Conservation (phyloP, 2,113 vertebrate genomes). For the Columba livia region DNA sequence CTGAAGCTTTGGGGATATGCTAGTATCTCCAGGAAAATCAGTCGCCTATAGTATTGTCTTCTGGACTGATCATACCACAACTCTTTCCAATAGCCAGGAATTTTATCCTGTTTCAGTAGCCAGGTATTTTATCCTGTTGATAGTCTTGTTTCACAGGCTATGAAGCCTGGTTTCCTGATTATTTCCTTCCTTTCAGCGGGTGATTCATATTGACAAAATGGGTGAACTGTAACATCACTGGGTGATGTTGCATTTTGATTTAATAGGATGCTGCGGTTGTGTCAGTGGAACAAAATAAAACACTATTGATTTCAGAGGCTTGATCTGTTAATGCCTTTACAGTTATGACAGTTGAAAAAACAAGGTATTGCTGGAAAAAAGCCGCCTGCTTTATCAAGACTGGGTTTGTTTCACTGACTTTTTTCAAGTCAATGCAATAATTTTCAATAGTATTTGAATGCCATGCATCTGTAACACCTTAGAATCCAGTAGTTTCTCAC, state of each 20-base stretch:
- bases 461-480: background rate
- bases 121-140: background rate
- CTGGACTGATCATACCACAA: background rate
- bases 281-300: constrained; percentile 47
- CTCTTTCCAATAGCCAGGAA: background rate
- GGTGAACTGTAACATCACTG: background rate
- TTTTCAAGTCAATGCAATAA: background rate
- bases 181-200: background rate
- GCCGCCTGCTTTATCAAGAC: background rate
- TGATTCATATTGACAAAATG: constrained; percentile 28
- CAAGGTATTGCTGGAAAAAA: background rate
- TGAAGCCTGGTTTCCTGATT: background rate
- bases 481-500: background rate
- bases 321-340: constrained; percentile 19
- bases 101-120: background rate
- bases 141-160: background rate
- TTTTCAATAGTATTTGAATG: background rate
- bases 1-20: background rate
- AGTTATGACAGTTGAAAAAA: background rate
- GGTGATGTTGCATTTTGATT: constrained; percentile 8
- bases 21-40: background rate
- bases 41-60: background rate
- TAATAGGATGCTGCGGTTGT: background rate
- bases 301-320: constrained; percentile 38
- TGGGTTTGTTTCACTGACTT: background rate